Evolutionary conservation across 2,113 vertebrate species (phyloP).

Genomic region (Arizona elegans): DNA sequence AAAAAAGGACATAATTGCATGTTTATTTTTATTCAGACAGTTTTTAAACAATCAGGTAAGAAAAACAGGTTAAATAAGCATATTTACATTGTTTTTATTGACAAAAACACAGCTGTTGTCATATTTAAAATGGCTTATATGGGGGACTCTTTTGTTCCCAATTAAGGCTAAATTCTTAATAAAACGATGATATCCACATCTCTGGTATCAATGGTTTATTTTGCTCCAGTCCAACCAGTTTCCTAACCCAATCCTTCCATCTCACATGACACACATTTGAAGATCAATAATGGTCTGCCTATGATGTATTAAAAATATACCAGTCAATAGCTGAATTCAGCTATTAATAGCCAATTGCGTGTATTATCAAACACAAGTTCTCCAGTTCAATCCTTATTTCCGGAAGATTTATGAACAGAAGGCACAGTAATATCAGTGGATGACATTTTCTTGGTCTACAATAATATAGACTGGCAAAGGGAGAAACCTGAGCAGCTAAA

Average conservation of each 20-base stretch:
- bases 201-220: background rate
- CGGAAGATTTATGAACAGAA: conserved; percentile 63
- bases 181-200: conserved; percentile 23
- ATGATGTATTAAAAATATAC: conserved; percentile 11
- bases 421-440: conserved; percentile 53
- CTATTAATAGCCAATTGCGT: conserved; percentile 42
- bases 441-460: conserved; percentile 34
- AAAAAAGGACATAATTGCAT: background rate
- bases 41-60: background rate
- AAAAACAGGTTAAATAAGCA: background rate
- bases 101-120: background rate
- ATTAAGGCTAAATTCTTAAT: conserved; percentile 5
- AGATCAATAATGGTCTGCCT: conserved; percentile 15
- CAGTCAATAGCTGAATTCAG: conserved; percentile 8
- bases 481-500: conserved; percentile 33
- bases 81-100: background rate
- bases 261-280: conserved; percentile 16
- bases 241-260: conserved; percentile 8
- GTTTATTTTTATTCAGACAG: background rate
- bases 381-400: conserved; percentile 45
- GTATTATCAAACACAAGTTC: conserved; percentile 57
- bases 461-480: conserved; percentile 23
- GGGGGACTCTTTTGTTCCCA: conserved; percentile 27
- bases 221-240: background rate
- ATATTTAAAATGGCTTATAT: background rate